phyloP scores from a whole-genome alignment of 2,797 vertebrate species.

The Heteromormyrus szaboi region DNA sequence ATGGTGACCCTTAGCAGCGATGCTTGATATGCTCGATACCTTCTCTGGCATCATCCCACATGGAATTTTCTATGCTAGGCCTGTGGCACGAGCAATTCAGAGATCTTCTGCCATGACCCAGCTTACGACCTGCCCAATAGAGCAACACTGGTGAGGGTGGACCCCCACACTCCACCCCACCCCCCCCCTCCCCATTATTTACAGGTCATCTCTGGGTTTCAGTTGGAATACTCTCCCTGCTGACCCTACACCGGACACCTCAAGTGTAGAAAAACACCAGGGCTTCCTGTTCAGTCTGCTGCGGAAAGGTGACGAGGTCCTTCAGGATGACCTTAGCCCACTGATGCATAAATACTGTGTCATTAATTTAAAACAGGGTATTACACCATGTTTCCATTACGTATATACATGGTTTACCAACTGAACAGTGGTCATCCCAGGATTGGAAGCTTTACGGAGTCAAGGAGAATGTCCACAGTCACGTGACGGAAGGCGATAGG shows the following conservation, averaged over 20 bases:
- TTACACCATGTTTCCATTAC: background rate
- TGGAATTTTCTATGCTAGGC: background rate
- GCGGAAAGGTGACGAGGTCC: background rate
- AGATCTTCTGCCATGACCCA: background rate
- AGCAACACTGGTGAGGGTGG: background rate
- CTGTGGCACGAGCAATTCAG: background rate
- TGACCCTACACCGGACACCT: background rate
- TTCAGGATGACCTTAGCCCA: background rate
- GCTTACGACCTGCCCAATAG: background rate
- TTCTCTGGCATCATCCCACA: background rate
- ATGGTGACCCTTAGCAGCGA: background rate
- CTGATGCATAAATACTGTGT: background rate
- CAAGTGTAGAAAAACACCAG: background rate
- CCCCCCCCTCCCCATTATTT: background rate
- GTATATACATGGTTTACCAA: background rate
- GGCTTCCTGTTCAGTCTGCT: background rate
- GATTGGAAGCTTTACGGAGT: background rate
- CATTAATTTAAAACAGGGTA: background rate
- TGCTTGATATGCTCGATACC: background rate
- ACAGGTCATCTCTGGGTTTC: background rate
- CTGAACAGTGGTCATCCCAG: background rate
- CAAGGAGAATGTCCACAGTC: background rate
- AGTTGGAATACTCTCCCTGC: background rate
- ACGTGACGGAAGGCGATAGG: background rate
- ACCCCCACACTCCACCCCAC: background rate